A percentile compares a stretch with the other conserved stretches of the same genome.
phyloP scores from a whole-genome alignment of 2,113 vertebrate genomes.

The Python bivittatus region DNA sequence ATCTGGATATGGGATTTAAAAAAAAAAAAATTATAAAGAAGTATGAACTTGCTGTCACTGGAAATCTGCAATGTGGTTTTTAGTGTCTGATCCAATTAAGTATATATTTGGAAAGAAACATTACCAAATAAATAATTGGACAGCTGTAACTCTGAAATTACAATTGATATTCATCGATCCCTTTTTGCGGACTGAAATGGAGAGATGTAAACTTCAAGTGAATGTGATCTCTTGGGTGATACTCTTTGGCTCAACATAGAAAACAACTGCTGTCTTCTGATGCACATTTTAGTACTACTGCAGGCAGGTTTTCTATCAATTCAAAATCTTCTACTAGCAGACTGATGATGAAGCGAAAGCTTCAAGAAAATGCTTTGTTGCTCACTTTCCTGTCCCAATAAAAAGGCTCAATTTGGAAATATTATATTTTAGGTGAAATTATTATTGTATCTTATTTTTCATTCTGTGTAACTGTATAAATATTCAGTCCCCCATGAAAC shows the following conservation, averaged over 20 bases:
- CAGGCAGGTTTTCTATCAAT: conserved; percentile 85
- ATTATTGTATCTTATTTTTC: not conserved
- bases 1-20: conserved; percentile 49
- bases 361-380: conserved; percentile 37
- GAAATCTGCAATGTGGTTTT: conserved; percentile 79
- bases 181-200: conserved; percentile 78
- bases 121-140: conserved; percentile 86
- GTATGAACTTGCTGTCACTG: conserved; percentile 77
- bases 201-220: conserved; percentile 85
- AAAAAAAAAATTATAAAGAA: conserved; percentile 66
- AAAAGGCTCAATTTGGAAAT: conserved; percentile 55
- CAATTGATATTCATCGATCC: conserved; percentile 84
- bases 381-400: conserved; percentile 50
- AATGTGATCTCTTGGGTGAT: conserved; percentile 81
- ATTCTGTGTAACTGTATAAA: not conserved
- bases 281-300: conserved; percentile 89
- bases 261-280: conserved; percentile 91
- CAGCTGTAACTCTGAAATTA: conserved; percentile 75
- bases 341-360: conserved; percentile 57
- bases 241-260: conserved; percentile 87
- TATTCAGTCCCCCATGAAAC: not conserved
- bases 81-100: conserved; percentile 86
- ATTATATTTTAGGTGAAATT: conserved; percentile 14
- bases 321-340: conserved; percentile 60
- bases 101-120: conserved; percentile 79